phyloP scores from a whole-genome alignment of 2,888 invertebrate species.

The Epicampocera succincta region DNA sequence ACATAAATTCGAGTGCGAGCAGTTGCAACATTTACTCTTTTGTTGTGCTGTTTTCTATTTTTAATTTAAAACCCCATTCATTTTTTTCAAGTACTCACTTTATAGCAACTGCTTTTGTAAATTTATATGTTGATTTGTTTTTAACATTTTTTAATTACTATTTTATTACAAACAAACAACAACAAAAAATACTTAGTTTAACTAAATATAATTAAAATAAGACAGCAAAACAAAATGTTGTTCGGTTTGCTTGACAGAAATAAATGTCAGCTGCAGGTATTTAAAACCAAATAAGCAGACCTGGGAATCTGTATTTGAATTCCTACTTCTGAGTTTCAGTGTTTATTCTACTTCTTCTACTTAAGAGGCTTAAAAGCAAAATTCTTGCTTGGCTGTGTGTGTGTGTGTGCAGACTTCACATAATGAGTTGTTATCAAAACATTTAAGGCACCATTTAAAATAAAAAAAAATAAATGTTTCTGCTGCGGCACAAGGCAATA shows the following conservation, averaged over 20 bases:
- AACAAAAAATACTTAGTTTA: conserved; percentile 15
- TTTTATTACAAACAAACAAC: conserved; percentile 16
- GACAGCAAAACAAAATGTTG: conserved; percentile 30
- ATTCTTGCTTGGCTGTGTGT: not conserved
- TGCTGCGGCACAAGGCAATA: no score
- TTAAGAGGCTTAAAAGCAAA: conserved; percentile 42
- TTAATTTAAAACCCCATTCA: conserved; percentile 37
- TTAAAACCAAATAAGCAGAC: conserved; percentile 3
- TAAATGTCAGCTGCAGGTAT: conserved; percentile 41
- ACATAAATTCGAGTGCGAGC: not conserved
- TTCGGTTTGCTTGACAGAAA: conserved; percentile 27
- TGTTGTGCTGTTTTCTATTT: conserved; percentile 29
- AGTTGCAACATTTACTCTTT: conserved; percentile 39
- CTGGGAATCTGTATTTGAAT: not conserved
- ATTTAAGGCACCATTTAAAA: no score
- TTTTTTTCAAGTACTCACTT: conserved; percentile 34
- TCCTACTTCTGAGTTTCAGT: not conserved
- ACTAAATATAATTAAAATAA: conserved; percentile 28
- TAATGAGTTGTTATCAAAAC: not conserved
- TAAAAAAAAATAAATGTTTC: no score
- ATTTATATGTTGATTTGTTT: conserved; percentile 7
- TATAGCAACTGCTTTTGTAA: not conserved
- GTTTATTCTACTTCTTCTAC: not conserved
- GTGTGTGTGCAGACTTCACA: no score
- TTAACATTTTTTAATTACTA: conserved; percentile 49